phyloP scores from a whole-genome alignment of 2,113 vertebrate species.

The Passer domesticus region DNA sequence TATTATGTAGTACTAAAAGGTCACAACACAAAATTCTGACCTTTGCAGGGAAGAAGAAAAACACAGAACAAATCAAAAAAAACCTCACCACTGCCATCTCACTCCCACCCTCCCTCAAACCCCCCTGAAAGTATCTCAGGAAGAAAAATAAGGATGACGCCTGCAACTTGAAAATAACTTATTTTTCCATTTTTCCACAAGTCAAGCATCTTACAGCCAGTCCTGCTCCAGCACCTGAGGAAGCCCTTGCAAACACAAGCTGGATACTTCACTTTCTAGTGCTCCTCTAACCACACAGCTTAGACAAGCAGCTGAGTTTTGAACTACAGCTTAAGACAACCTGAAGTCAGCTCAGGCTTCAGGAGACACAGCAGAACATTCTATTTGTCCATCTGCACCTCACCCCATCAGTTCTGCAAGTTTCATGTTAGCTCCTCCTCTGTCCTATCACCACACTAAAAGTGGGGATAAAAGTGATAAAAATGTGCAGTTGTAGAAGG shows the following conservation, averaged over 20 bases:
- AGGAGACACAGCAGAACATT: background rate
- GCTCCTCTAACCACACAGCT: background rate
- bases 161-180: background rate
- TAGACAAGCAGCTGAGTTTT: background rate
- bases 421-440: background rate
- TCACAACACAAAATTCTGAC: background rate
- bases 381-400: background rate
- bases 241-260: background rate
- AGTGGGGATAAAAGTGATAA: background rate
- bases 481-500: background rate
- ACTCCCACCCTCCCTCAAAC: background rate
- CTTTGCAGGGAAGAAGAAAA: background rate
- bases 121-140: background rate
- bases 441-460: background rate
- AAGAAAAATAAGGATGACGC: background rate
- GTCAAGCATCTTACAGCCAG: background rate
- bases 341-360: background rate
- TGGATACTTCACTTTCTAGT: background rate
- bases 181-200: background rate
- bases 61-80: background rate
- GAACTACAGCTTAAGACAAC: background rate
- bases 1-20: background rate
- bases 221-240: background rate
- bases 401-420: background rate
- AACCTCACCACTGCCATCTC: rapidly evolving